These are phyloP conservation scores for Oxyruncus cristatus DNA, from an alignment of 2,113 vertebrate genomes.

Conservation along the genomic window DNA sequence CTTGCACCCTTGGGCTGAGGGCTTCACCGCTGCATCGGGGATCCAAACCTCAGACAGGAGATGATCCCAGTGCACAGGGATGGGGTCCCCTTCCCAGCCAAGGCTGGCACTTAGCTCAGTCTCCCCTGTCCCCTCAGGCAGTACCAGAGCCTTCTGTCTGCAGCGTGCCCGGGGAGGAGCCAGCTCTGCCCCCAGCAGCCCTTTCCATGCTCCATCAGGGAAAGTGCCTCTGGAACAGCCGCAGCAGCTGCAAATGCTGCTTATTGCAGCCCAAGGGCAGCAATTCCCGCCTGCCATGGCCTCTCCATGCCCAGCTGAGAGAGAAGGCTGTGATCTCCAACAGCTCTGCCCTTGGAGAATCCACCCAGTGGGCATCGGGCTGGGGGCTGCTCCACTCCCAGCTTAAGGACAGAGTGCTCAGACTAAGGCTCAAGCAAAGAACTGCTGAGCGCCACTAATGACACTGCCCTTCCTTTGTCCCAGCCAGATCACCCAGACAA, in stretches of 20 bases:
- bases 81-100: not conserved
- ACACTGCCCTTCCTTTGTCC: not conserved
- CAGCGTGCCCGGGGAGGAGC: accelerated
- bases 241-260: not conserved
- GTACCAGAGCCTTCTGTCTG: not conserved
- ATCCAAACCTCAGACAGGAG: not conserved
- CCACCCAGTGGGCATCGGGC: accelerated
- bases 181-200: not conserved
- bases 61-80: not conserved
- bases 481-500: not conserved
- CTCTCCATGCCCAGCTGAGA: not conserved
- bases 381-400: not conserved
- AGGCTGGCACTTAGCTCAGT: not conserved
- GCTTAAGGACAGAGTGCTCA: not conserved
- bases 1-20: accelerated
- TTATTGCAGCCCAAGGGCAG: not conserved
- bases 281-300: not conserved
- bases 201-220: not conserved
- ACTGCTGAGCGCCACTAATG: not conserved
- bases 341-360: not conserved
- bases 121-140: not conserved
- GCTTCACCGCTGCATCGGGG: accelerated
- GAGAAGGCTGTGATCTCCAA: accelerated
- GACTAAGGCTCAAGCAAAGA: not conserved
- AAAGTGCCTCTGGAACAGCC: not conserved